Evolutionary conservation across 2,113 vertebrate species (phyloP).

Genomic region (Myotis davidii): DNA sequence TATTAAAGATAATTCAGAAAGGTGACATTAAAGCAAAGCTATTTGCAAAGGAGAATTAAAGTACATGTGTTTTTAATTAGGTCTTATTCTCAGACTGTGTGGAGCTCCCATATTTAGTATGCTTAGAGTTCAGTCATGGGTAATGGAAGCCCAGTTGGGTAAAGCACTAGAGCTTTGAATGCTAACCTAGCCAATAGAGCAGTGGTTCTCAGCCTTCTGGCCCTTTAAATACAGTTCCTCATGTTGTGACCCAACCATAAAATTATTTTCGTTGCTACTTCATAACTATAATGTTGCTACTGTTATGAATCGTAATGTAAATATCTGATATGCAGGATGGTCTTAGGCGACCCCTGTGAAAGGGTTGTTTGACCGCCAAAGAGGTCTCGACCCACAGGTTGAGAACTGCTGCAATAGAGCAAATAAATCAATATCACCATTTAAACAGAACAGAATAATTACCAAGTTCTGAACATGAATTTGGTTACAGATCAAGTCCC

Average conservation of each 20-base stretch:
- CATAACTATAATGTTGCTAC: too few species aligned
- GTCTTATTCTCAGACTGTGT: conserved; percentile 63
- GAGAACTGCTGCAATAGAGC: background rate
- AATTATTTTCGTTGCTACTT: too few species aligned
- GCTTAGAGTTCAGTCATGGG: conserved; percentile 65
- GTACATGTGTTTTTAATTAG: conserved; percentile 68
- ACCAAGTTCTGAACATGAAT: conserved; percentile 46
- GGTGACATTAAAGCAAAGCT: conserved; percentile 60
- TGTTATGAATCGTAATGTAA: too few species aligned
- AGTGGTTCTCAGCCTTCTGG: background rate
- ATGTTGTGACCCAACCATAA: too few species aligned
- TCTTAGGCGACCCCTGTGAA: too few species aligned
- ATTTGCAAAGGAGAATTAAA: conserved; percentile 68
- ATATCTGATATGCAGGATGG: too few species aligned
- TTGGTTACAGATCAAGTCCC: background rate
- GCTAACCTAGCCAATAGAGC: background rate
- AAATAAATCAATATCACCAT: conserved; percentile 39
- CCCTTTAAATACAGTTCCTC: too few species aligned
- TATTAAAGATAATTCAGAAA: conserved; percentile 64
- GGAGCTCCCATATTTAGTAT: conserved; percentile 62
- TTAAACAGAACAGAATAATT: conserved; percentile 34
- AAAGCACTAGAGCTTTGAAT: conserved; percentile 50
- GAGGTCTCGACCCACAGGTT: too few species aligned
- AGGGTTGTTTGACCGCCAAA: too few species aligned
- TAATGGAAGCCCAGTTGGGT: conserved; percentile 20